Evolutionary conservation across 2,113 vertebrate species (phyloP).

Genomic region (Hymenochirus boettgeri): DNA sequence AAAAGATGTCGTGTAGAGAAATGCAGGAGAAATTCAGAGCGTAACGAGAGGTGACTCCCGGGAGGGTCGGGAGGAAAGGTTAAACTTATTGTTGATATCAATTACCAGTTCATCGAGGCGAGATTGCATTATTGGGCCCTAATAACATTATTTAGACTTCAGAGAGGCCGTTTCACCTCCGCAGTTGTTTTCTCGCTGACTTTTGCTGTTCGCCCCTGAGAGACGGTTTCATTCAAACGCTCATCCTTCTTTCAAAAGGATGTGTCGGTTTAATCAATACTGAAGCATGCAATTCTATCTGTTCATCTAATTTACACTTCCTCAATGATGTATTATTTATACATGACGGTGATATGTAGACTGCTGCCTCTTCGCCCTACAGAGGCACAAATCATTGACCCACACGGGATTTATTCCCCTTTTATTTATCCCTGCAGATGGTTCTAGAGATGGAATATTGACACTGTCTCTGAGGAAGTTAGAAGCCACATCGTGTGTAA

Average conservation of each 20-base stretch:
- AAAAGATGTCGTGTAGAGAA: too few relatives aligned
- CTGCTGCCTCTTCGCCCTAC: background rate
- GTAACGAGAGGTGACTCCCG: too few relatives aligned
- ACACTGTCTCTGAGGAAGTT: too few relatives aligned
- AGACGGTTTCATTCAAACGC: slow-evolving; percentile 9
- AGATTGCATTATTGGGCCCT: slow-evolving; percentile 9
- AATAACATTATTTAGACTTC: background rate
- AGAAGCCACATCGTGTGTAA: too few relatives aligned
- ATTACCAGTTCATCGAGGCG: background rate
- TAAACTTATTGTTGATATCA: slow-evolving; percentile 14
- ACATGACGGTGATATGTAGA: background rate
- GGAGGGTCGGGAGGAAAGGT: background rate
- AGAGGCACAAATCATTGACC: background rate
- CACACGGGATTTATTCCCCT: background rate
- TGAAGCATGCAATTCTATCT: slow-evolving; percentile 26
- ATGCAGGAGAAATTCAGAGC: too few relatives aligned
- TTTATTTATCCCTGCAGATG: too few relatives aligned
- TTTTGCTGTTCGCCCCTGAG: slow-evolving; percentile 1
- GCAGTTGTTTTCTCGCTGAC: background rate
- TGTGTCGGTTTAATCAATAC: slow-evolving; percentile 33
- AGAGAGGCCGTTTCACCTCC: background rate
- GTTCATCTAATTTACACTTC: slow-evolving; percentile 42
- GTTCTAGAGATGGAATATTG: too few relatives aligned
- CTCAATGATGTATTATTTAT: slow-evolving; percentile 39
- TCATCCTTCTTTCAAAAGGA: slow-evolving; percentile 24